Base-by-base conservation (phyloP, 1,140 invertebrate genomes). In the Leptopilina boulardi region DNA sequence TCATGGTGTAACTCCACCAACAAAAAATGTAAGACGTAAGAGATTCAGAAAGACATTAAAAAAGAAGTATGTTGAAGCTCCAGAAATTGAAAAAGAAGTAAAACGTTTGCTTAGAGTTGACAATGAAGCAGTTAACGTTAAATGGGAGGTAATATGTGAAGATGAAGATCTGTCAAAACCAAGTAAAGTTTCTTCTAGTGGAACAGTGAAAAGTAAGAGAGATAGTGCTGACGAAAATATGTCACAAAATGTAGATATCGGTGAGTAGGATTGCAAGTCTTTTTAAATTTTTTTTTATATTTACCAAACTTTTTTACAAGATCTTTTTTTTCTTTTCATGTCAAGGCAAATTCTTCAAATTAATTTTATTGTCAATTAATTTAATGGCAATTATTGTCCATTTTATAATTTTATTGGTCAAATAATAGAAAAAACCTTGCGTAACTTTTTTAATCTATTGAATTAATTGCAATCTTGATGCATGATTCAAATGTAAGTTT, bases 11-110 rank as follows among this genome's bases (percentile, higher is more conserved):
- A 98, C 97, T 5, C 97, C 97, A 3, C 97, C 98, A 2, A 92
- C 98, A 23, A 99, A 99, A 91, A 99, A 99, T 92, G 97, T 98
- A 0, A 92, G 98, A 15, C 97, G 96, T 82, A 92, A 97, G 80
- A 93, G 98, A 81, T 99, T 99, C 86, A 93, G 98, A 59, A 99
- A 99, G 92, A 99, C 97, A 0, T 91, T 99, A 15, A 98, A 97
- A 86, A 99, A 99, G 90, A 99, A 99, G 84, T 98, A 97, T 91
- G 96, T 98, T 1, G 98, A 99, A 91, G 97, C 97, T 66, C 98
- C 98, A 1, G 98, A 99, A 92, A 98, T 99, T 83, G 98, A 99
- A 88, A 99, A 99, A 89, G 98, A 99, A 92, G 95, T 97, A 0
- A 98, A 99, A 89, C 91, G 97, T 74, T 91, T 99, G 19, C 92